Evolutionary conservation across 2,888 invertebrate species (phyloP).

Genomic region (Furcula furcula): DNA sequence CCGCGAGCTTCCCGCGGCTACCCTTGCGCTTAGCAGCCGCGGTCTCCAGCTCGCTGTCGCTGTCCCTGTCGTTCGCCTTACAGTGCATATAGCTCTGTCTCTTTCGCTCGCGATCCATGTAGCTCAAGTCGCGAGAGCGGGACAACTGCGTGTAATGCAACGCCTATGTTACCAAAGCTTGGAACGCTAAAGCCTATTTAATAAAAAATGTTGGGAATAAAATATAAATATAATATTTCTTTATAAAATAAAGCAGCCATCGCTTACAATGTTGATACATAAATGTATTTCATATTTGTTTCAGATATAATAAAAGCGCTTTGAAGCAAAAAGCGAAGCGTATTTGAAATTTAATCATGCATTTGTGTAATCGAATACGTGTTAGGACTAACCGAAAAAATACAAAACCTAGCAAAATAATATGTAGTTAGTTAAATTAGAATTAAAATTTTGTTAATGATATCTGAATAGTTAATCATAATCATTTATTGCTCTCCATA

Average conservation of each 20-base stretch:
- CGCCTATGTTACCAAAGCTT: constrained; percentile 39
- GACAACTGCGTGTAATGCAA: constrained; percentile 77
- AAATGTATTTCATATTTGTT: constrained; percentile 13
- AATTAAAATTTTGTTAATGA: no score
- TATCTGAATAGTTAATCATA: no score
- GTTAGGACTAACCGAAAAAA: no score
- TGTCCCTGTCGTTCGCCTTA: constrained; percentile 84
- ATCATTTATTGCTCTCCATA: no score
- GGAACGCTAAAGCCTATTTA: constrained; percentile 10
- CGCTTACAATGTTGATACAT: no score
- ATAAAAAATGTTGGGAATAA: no score
- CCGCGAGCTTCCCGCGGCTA: constrained; percentile 87
- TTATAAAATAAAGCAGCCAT: no score
- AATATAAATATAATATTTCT: no score
- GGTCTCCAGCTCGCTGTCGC: constrained; percentile 93
- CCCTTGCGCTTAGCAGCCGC: constrained; percentile 74
- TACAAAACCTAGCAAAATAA: no score
- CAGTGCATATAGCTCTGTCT: constrained; percentile 78
- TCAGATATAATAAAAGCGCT: constrained; percentile 15
- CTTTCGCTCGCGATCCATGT: constrained; percentile 76
- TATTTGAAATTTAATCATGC: constrained; percentile 7
- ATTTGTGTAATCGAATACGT: no score
- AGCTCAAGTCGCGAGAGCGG: constrained; percentile 73
- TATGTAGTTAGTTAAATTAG: no score
- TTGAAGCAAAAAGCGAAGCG: constrained; percentile 20